phyloP scores from a whole-genome alignment of 2,888 invertebrate species.

The Folsomia candida region DNA sequence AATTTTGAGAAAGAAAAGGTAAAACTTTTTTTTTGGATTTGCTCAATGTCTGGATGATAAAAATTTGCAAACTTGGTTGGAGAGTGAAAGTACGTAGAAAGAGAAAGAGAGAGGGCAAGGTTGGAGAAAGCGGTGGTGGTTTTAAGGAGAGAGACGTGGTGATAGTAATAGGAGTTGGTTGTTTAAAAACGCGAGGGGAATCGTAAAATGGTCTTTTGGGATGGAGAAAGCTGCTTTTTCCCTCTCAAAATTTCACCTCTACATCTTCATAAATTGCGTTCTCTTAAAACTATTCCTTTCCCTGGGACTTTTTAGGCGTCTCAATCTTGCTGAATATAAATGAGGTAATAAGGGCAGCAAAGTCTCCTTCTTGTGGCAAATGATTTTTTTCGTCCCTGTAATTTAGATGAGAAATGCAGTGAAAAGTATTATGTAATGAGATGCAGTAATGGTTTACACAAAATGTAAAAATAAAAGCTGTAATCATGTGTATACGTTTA shows the following conservation, averaged over 20 bases:
- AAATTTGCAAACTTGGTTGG: background rate
- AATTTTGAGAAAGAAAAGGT: too few relatives aligned
- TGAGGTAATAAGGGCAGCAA: too few relatives aligned
- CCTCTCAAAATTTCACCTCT: conserved; percentile 8
- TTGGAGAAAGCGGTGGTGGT: background rate
- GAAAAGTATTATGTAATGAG: too few relatives aligned
- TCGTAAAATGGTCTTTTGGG: conserved; percentile 18
- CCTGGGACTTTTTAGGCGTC: background rate
- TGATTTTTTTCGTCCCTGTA: too few relatives aligned
- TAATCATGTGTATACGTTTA: too few relatives aligned
- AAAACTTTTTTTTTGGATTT: background rate
- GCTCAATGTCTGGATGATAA: background rate
- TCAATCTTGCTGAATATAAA: background rate
- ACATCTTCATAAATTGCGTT: conserved; percentile 6
- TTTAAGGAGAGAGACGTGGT: background rate
- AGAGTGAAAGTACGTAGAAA: too few relatives aligned
- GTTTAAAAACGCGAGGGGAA: conserved; percentile 9
- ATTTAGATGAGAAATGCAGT: too few relatives aligned
- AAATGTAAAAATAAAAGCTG: too few relatives aligned
- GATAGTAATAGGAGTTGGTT: background rate
- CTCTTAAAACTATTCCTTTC: background rate
- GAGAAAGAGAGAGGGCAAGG: background rate
- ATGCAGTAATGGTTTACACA: too few relatives aligned
- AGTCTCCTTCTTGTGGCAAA: too few relatives aligned
- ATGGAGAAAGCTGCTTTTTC: background rate